These are phyloP conservation scores for Vulpes lagopus DNA, from an alignment of 2,113 vertebrate genomes.

Conservation along the genomic window DNA sequence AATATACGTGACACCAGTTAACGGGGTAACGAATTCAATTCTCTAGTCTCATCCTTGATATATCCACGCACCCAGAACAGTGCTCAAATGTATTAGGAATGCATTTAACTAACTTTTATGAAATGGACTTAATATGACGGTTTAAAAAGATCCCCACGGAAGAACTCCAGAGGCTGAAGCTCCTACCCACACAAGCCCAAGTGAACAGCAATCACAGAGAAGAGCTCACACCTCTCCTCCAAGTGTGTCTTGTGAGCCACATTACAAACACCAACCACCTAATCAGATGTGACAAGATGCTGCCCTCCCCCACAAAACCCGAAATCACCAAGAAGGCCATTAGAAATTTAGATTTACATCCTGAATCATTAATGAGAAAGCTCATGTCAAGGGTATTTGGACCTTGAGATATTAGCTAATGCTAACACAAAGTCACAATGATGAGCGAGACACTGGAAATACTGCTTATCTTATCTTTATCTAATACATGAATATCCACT, in stretches of 20 bases:
- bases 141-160: background rate
- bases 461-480: background rate
- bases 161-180: too few species aligned
- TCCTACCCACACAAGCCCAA: background rate
- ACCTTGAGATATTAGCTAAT: conserved; percentile 52
- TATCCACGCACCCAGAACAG: background rate
- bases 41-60: background rate
- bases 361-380: conserved; percentile 35
- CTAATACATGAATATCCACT: background rate
- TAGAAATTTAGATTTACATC: conserved; percentile 54
- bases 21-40: background rate
- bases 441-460: background rate
- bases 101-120: background rate
- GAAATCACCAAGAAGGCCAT: conserved; percentile 35
- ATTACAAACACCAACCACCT: background rate
- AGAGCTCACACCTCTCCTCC: background rate
- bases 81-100: background rate
- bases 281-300: background rate
- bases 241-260: background rate
- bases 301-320: background rate
- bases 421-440: background rate
- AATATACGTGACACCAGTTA: accelerated
- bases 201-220: background rate
- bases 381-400: conserved; percentile 2
- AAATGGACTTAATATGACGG: background rate